These are phyloP conservation scores for Listrodromus nycthemerus DNA, from an alignment of 2,888 invertebrate species.

Conservation along the genomic window DNA sequence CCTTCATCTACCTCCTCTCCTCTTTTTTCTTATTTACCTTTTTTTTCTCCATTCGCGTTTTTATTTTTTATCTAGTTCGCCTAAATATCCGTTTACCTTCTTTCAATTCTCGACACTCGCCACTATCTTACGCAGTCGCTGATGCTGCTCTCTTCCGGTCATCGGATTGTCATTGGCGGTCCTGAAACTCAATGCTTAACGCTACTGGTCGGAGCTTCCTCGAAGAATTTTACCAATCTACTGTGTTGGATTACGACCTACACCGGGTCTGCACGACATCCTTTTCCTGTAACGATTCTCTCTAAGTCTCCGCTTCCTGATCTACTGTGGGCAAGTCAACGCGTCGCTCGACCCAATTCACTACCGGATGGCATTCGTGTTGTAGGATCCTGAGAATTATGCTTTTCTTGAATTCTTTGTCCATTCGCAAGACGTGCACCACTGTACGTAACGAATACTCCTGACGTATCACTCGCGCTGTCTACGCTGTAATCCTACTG, in stretches of 20 bases:
- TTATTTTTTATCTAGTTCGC: slow-evolving; percentile 14
- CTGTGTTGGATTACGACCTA: background rate
- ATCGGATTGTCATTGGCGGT: background rate
- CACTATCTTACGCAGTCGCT: background rate
- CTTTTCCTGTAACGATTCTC: background rate
- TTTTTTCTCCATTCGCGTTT: slow-evolving; percentile 27
- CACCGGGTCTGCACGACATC: background rate
- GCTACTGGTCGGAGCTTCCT: background rate
- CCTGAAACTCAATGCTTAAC: slow-evolving; percentile 8
- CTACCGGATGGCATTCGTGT: background rate
- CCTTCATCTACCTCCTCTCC: slow-evolving; percentile 56
- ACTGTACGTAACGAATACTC: too few relatives aligned
- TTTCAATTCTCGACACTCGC: background rate
- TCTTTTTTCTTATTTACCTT: slow-evolving; percentile 32
- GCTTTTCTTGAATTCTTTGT: background rate
- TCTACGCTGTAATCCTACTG: background rate
- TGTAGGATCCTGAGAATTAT: background rate
- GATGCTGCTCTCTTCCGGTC: slow-evolving; percentile 47
- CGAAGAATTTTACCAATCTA: background rate
- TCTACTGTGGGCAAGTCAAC: slow-evolving; percentile 5
- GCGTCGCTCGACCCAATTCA: slow-evolving; percentile 10
- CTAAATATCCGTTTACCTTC: slow-evolving; percentile 32
- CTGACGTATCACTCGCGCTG: background rate
- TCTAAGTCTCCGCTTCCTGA: background rate
- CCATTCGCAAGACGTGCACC: background rate